Percentiles rank a stretch among this genome's conserved stretches.
These are phyloP conservation scores for Rhynchomys soricoides DNA, from an alignment of 2,113 vertebrate species.

Conservation along the genomic window DNA sequence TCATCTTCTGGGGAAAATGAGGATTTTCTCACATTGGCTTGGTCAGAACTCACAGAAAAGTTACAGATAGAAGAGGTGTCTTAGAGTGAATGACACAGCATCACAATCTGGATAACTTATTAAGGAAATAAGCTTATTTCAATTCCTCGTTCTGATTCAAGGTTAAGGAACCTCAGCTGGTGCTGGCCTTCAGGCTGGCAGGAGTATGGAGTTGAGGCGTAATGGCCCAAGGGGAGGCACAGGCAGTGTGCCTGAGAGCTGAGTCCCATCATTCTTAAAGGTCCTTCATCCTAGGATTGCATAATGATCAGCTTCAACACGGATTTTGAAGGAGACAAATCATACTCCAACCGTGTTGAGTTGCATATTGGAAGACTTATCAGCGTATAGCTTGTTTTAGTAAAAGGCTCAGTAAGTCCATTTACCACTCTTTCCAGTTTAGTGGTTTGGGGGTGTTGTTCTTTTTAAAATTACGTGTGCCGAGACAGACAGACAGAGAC, in stretches of 20 bases:
- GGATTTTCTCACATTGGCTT: neutral
- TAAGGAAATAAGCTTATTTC: neutral
- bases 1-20: neutral
- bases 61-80: neutral
- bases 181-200: no score
- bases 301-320: neutral
- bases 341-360: neutral
- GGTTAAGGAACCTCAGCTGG: neutral
- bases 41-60: neutral
- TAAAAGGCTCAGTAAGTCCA: neutral
- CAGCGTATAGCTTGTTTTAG: neutral
- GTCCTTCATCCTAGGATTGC: neutral
- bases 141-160: neutral
- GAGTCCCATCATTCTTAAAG: neutral
- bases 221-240: no score
- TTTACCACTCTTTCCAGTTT: neutral
- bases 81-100: neutral
- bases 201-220: neutral
- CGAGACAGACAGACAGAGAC: no score
- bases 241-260: no score
- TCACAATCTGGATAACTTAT: neutral
- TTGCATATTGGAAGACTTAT: neutral
- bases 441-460: neutral
- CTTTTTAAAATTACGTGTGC: neutral
- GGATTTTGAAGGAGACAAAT: neutral